Base-by-base conservation (phyloP, 1,140 invertebrate species). In the Macrosteles quadrilineatus region DNA sequence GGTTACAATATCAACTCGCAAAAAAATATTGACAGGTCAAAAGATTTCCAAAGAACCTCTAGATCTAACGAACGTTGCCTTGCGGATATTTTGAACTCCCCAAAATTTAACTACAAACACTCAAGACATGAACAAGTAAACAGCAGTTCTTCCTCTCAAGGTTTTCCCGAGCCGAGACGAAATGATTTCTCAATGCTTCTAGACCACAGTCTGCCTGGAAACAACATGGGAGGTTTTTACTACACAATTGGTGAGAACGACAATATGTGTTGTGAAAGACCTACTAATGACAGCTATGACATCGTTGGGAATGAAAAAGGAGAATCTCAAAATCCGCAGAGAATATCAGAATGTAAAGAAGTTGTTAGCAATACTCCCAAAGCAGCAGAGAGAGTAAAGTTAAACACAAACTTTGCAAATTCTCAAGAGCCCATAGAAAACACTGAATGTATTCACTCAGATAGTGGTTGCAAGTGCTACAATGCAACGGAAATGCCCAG, bases 371-470 rank as follows among this genome's bases (percentile, higher is more conserved):
- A 40, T 57, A n/a, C 30, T 3, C 32, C 67, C 6, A 69, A 59
- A 69, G 21, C 25, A 19, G 53, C 27, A 1, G 25, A 31, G 4
- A 55, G 36, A 40, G 27, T 6, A 19, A 69, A 27, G 6, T 32
- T 55, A 59, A 69, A 36, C 59, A 11, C 50, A 14, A 19, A 66
- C 31, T 45, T 66, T 43, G 40, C 45, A 66, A 66, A 66, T 43
- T 45, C 63, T 2, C 31, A 21, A 45, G 63, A 66, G 19, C 19
- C 32, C n/a, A 43, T 12, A 36, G 40, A 25, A 2, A 43, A 45
- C 11, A 66, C 12, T 23, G 32, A 68, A 47, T 67, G 65, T 67
- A 29, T 25, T 25, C 45, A 36, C 30, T 32, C 40, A 27, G 66
- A 57, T 2, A 68, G 31, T 55, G 31, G 29, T 40, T 57, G 45